These are phyloP conservation scores for Pandemis corylana DNA, from an alignment of 2,888 invertebrate genomes.

Conservation along the genomic window DNA sequence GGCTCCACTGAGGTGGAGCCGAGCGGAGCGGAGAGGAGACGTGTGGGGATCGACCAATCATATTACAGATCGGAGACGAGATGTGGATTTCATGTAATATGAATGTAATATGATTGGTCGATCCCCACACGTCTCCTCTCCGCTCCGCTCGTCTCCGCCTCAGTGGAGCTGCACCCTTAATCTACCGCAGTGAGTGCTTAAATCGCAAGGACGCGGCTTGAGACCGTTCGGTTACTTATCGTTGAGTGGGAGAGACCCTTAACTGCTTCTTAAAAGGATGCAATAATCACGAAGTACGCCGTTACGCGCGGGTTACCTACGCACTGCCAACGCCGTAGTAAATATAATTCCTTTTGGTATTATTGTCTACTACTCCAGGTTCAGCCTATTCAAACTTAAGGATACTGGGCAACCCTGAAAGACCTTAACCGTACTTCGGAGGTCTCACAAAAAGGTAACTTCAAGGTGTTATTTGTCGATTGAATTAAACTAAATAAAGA, in stretches of 20 bases:
- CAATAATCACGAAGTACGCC: not conserved
- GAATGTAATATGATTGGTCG: too few relatives aligned
- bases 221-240: not conserved
- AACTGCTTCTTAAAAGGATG: constrained; percentile 3
- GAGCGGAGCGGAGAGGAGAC: too few relatives aligned
- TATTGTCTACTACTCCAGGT: not conserved
- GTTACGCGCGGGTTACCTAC: constrained; percentile 1
- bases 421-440: not conserved
- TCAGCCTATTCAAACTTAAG: not conserved
- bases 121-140: too few relatives aligned
- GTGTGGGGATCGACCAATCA: too few relatives aligned
- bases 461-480: not conserved
- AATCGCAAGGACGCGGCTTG: not conserved
- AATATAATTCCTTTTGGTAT: not conserved
- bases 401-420: not conserved
- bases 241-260: not conserved
- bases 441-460: not conserved
- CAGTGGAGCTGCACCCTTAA: too few relatives aligned
- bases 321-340: constrained; percentile 5
- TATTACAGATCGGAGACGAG: too few relatives aligned
- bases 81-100: too few relatives aligned
- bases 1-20: too few relatives aligned
- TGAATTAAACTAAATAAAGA: too few relatives aligned
- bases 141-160: too few relatives aligned
- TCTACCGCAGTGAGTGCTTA: not conserved